Evolutionary conservation across 1,140 invertebrate genomes (phyloP).

Genomic region (Augochlora pura): DNA sequence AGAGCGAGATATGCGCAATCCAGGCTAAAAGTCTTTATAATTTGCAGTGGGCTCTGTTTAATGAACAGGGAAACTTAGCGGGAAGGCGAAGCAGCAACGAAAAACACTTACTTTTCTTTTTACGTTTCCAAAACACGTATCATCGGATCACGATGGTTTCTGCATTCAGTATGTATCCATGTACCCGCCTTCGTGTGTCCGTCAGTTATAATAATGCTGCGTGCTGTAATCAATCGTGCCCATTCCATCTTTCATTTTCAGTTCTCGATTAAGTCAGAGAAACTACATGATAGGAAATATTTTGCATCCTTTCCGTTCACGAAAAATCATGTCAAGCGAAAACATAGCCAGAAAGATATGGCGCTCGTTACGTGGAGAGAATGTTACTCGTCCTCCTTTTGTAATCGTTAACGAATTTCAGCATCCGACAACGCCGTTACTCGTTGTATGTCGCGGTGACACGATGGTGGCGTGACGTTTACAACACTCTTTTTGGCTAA

Average conservation of each 20-base stretch:
- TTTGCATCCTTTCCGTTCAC: constrained; percentile 9
- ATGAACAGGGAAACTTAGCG: neutral
- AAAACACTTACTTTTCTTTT: constrained; percentile 24
- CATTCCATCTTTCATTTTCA: constrained; percentile 25
- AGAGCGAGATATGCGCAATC: constrained; percentile 8
- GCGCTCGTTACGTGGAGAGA: constrained; percentile 14
- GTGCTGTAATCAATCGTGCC: constrained; percentile 21
- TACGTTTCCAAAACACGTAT: constrained; percentile 31
- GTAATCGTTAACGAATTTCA: constrained; percentile 37
- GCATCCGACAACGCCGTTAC: constrained; percentile 19
- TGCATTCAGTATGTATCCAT: constrained; percentile 17
- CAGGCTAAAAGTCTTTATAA: constrained; percentile 21
- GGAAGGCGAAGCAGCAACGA: constrained; percentile 46
- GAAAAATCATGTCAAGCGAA: neutral
- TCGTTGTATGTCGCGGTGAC: constrained; percentile 25
- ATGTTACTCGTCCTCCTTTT: constrained; percentile 28
- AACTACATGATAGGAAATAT: neutral
- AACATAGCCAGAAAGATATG: constrained; percentile 2
- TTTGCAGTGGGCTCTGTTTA: neutral
- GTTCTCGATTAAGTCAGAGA: neutral
- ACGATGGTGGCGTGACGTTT: neutral
- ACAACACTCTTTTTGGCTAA: neutral
- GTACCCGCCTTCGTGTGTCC: constrained; percentile 28
- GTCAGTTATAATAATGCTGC: constrained; percentile 19
- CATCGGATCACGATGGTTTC: constrained; percentile 13